Conservation (phyloP, 2,888 invertebrate genomes). For the Aphodius sticticus region DNA sequence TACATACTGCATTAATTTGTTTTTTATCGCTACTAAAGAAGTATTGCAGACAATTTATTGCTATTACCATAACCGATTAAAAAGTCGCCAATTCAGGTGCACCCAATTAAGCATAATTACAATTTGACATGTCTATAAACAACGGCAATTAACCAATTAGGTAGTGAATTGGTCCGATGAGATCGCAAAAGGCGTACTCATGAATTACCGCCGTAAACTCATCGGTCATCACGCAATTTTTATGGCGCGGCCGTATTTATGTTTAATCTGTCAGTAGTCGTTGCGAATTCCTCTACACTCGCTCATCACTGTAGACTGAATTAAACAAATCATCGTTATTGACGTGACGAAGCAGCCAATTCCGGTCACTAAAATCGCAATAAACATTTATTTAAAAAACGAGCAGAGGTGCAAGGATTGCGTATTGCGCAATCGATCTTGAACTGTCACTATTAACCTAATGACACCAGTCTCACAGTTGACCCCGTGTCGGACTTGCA, state of each 20-base stretch:
- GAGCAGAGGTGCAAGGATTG: not conserved
- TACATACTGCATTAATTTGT: no score
- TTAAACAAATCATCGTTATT: not conserved
- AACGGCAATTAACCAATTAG: not conserved
- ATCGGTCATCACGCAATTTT: not conserved
- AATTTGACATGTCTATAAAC: not conserved
- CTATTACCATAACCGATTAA: not conserved
- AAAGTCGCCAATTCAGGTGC: not conserved
- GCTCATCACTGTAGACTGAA: not conserved
- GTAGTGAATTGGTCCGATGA: not conserved
- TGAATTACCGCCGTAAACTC: not conserved
- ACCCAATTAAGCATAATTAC: not conserved
- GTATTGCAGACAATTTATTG: no score
- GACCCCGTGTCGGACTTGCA: not conserved
- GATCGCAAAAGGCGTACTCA: not conserved
- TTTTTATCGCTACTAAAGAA: no score
- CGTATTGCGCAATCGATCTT: not conserved
- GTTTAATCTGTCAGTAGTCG: not conserved
- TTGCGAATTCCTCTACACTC: not conserved
- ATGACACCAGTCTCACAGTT: not conserved
- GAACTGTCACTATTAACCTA: not conserved
- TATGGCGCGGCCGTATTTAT: not conserved
- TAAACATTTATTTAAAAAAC: not conserved
- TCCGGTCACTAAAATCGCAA: not conserved
- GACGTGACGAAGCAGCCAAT: not conserved